phyloP scores from a whole-genome alignment of 2,888 invertebrate genomes.

The Polydrusus tereticollis region DNA sequence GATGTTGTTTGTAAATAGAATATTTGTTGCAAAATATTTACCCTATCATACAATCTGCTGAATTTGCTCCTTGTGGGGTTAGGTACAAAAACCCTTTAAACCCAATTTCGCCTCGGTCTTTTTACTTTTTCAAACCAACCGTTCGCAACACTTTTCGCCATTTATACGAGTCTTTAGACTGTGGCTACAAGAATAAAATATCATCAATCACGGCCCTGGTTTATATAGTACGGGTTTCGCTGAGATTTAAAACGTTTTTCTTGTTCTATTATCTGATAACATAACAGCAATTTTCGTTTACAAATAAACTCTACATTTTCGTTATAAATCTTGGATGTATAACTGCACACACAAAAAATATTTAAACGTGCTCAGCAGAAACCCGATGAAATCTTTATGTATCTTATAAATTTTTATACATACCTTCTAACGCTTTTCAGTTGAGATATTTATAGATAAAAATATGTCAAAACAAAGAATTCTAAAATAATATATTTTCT shows the following conservation, averaged over 20 bases:
- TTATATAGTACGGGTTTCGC: conserved; percentile 29
- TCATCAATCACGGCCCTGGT: conserved; percentile 32
- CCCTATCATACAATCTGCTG: not conserved
- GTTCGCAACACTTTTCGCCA: conserved; percentile 20
- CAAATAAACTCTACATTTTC: conserved; percentile 29
- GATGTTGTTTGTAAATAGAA: not conserved
- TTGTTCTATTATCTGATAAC: conserved; percentile 37
- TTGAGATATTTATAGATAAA: not conserved
- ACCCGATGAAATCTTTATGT: not conserved
- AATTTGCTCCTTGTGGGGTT: not conserved
- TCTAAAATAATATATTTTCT: not conserved
- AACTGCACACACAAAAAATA: not conserved
- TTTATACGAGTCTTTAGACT: conserved; percentile 18
- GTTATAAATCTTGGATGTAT: conserved; percentile 11
- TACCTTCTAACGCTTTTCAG: not conserved
- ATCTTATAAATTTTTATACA: not conserved
- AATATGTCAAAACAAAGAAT: not conserved
- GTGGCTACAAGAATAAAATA: conserved; percentile 28
- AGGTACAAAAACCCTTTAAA: conserved; percentile 1
- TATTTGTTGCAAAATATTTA: not conserved
- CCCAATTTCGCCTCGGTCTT: not conserved
- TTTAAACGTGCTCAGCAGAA: not conserved
- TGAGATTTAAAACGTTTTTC: conserved; percentile 33
- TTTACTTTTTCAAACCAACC: conserved; percentile 2
- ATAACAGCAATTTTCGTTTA: conserved; percentile 30